Percentiles rank a stretch among this genome's conserved stretches.
Evolutionary conservation across 1,140 invertebrate species (phyloP).

Genomic region (Frieseomelitta varia): DNA sequence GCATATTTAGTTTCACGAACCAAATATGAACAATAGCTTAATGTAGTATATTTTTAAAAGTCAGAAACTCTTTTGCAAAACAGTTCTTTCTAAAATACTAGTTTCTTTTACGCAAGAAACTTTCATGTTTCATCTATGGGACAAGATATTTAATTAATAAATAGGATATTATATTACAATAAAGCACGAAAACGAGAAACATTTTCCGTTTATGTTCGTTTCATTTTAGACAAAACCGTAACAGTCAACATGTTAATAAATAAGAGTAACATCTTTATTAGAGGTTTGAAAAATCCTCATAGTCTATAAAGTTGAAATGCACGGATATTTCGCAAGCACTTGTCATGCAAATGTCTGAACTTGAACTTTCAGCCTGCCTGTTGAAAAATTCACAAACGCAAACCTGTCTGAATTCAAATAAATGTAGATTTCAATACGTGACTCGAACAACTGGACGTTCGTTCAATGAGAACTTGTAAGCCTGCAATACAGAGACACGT

Average conservation of each 20-base stretch:
- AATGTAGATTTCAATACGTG: not conserved
- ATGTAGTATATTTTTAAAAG: not conserved
- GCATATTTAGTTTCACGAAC: not conserved
- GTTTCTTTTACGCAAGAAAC: too few relatives aligned
- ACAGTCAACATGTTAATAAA: too few relatives aligned
- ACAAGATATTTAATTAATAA: too few relatives aligned
- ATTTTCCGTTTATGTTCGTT: too few relatives aligned
- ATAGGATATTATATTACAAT: too few relatives aligned
- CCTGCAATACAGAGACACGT: not conserved
- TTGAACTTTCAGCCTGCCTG: not conserved
- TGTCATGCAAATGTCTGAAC: not conserved
- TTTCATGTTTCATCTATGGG: too few relatives aligned
- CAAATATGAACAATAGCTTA: not conserved
- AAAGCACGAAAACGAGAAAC: too few relatives aligned
- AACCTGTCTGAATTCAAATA: not conserved
- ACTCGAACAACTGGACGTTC: not conserved
- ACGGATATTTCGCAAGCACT: not conserved
- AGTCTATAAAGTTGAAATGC: not conserved
- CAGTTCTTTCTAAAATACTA: too few relatives aligned
- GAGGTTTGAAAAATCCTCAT: not conserved
- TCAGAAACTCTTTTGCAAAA: not conserved
- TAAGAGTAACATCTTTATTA: not conserved
- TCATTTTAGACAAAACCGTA: too few relatives aligned
- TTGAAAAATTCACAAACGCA: not conserved
- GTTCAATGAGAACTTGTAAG: not conserved